Percentiles rank a stretch among this genome's conserved stretches.
Evolutionary conservation across 2,797 vertebrate species (phyloP).

Genomic region (Sylvilagus floridanus): DNA sequence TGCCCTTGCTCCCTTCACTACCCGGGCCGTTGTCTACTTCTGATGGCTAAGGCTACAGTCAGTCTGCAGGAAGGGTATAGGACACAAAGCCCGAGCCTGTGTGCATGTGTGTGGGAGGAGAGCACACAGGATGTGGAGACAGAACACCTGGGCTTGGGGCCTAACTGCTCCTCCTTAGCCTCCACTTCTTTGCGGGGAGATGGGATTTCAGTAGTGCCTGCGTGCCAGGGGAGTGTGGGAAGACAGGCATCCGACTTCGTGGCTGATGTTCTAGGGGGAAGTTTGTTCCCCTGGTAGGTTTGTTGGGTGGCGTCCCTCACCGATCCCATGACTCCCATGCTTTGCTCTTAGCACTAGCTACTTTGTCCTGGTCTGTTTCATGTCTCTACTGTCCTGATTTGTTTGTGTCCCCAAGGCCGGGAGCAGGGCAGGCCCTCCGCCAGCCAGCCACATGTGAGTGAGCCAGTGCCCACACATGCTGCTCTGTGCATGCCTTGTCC

Average conservation of each 20-base stretch:
- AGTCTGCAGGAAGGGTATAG: background rate
- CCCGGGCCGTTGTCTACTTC: background rate
- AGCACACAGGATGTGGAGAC: background rate
- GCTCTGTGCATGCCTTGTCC: background rate
- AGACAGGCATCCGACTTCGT: background rate
- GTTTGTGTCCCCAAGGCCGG: background rate
- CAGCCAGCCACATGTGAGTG: background rate
- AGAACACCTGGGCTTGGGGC: background rate
- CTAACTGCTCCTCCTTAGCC: background rate
- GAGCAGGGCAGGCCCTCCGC: background rate
- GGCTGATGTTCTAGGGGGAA: background rate
- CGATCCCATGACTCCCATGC: background rate
- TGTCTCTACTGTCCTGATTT: background rate
- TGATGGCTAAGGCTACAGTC: conserved; percentile 1
- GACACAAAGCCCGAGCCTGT: background rate
- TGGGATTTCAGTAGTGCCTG: background rate
- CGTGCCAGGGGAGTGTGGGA: background rate
- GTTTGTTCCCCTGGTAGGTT: background rate
- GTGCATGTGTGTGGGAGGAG: background rate
- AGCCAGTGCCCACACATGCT: background rate
- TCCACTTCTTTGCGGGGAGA: background rate
- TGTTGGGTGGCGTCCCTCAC: background rate
- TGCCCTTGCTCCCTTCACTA: background rate
- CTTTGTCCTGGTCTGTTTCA: background rate
- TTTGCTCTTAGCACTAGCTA: background rate